Conservation (phyloP, 1,140 invertebrate species). For the Aphaenogaster floridana region DNA sequence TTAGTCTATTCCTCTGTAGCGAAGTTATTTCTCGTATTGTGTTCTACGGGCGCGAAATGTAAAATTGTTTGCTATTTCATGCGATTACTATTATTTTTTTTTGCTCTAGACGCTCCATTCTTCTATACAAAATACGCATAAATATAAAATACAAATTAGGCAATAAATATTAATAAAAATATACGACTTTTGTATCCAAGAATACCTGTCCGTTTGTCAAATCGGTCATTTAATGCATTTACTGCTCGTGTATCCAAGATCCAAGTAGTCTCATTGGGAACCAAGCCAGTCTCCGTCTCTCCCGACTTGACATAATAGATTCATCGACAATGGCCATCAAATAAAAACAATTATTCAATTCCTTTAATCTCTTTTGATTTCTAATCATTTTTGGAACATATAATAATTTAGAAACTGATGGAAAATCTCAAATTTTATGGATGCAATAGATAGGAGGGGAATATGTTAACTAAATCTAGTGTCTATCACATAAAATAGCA, state of each 20-base stretch:
- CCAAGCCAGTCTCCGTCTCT: not conserved
- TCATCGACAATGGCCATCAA: not conserved
- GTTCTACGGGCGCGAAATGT: not conserved
- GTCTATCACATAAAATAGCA: too few relatives aligned
- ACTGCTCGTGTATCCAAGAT: not conserved
- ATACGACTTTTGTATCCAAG: conserved; percentile 13
- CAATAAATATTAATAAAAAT: conserved; percentile 13
- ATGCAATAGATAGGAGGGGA: not conserved
- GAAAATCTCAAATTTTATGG: not conserved
- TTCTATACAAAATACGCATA: conserved; percentile 1
- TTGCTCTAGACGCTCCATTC: not conserved
- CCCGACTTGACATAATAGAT: not conserved
- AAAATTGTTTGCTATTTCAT: not conserved
- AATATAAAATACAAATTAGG: conserved; percentile 2
- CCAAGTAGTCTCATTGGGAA: not conserved
- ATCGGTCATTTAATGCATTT: conserved; percentile 1
- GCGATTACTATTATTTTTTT: not conserved
- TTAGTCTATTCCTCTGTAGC: not conserved
- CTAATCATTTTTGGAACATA: not conserved
- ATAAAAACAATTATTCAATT: not conserved
- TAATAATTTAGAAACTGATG: not conserved
- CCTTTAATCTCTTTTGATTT: not conserved
- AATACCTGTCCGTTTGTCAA: not conserved
- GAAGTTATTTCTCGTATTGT: not conserved
- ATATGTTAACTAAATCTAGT: not conserved